Base-by-base conservation (phyloP, 2,797 vertebrate species). In the Podargus strigoides region DNA sequence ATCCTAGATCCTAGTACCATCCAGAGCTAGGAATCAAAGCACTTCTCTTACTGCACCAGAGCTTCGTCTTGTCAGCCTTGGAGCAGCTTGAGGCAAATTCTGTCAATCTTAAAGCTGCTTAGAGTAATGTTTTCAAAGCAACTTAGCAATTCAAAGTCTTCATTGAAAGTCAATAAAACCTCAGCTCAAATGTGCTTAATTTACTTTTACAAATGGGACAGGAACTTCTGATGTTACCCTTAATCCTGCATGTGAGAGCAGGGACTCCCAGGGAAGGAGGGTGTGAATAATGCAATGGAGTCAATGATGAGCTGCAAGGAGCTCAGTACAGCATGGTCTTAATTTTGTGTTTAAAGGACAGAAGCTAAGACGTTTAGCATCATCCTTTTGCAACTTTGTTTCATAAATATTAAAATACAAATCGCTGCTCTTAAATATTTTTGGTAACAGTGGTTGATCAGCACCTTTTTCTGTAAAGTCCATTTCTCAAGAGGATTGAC, bases 41-140 rank as follows among this genome's bases (percentile, higher is more conserved):
- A 2, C 30, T 94, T 59, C 73, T 44, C 12, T 50, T 75, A 36
- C 73, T 41, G 52, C 46, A 90, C 60, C 37, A 85, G 63, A 30
- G 23, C 79, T 86, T 91, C 12, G 0, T 84, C 79, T 68, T 90
- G 53, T 69, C 79, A 88, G 87, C 50, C 36, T 79, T 4, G 1
- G 69, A 88, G 83, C 62, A 91, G 85, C 90, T 94, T 90, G 86
- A 88, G 70, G 91, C 90, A 91, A 94, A 93, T 88, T 69, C 80
- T 94, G 79, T 88, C 94, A 90, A 22, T 86, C 83, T 69, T 59
- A 41, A 86, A 94, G 80, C 85, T 63, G 76, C 91, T 94, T 93
- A 90, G 62, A 46, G 91, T 81, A 73, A 81, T 5, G 1, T 90
- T 93, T 94, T 81, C 73, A 87, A 93, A 93, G 69, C 2, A 0